Conservation (phyloP, 2,113 vertebrate species). For the Pseudonaja textilis region DNA sequence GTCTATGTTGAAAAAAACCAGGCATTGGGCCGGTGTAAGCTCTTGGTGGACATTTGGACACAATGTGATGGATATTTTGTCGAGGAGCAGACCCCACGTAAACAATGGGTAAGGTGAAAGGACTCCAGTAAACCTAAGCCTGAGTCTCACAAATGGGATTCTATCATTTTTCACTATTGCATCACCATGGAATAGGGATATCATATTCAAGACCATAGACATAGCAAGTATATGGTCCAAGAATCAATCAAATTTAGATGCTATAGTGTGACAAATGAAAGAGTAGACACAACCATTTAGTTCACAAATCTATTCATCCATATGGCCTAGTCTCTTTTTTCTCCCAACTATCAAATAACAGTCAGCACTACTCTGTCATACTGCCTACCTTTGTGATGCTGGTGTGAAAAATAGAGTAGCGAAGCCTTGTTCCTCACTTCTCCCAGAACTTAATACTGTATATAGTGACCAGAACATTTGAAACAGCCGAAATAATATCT, state of each 20-base stretch:
- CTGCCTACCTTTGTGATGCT: not conserved
- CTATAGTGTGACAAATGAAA: not conserved
- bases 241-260: not conserved
- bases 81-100: no score
- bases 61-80: no score
- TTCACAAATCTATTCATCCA: not conserved
- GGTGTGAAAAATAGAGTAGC: not conserved
- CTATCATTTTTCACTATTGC: not conserved
- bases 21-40: no score
- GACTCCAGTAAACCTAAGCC: not conserved
- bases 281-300: not conserved
- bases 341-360: not conserved
- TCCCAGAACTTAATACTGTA: not conserved
- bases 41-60: no score
- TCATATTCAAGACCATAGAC: not conserved
- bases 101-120: not conserved
- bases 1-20: no score
- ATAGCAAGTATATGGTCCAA: not conserved
- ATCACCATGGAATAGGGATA: not conserved
- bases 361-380: not conserved
- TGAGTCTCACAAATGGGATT: not conserved
- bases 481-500: not conserved
- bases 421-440: not conserved
- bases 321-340: not conserved
- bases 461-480: not conserved